Base-by-base conservation (phyloP, 2,113 vertebrate genomes). In the Pitta sordida region DNA sequence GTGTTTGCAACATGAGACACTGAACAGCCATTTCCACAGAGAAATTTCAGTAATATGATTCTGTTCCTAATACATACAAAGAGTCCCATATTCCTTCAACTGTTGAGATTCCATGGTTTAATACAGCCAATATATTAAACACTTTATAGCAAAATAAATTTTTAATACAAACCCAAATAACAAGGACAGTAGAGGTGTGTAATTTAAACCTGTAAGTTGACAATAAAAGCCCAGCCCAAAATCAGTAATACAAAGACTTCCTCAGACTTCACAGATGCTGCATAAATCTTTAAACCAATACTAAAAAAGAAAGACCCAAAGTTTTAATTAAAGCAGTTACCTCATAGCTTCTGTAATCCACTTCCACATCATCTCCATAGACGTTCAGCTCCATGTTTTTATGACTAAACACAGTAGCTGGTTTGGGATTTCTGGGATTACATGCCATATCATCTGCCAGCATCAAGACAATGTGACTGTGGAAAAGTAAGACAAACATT, bases 331-430 rank as follows among this genome's bases (percentile, higher is more conserved):
- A 91, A 80, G 43, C 3, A 48, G 52, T 83, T 70, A 99, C 99
- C 99, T 99, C 99, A 64, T 99, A 99, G 90, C 99, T 99, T 83
- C 99, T 97, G 95, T 99, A 99, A 97, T 99, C 99, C 86, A 99
- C 99, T 97, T 99, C 99, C 53, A 99, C 99, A 22, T 99, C 99
- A 68, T 99, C 99, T 23, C 99, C 99, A 41, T 99, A 99, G 49
- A 99, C 99, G 44, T 99, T 99, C 6, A 99, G 98, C 79, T 99
- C 99, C 99, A 99, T 99, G 97, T 99, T 99, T 97, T 99, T 99
- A 96, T 99, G 99, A 84, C 99, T 99, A 69, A 99, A 99, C 55
- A 99, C 99, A 21, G 99, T 99, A 46, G 99, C 99, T 39, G 99
- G 99, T 93, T 99, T 99, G 62, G 99, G 99, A 95, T 99, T 99